Percentiles rank a stretch among this genome's conserved stretches.
Evolutionary conservation across 2,888 invertebrate genomes (phyloP).

Genomic region (Cerastoderma edule): DNA sequence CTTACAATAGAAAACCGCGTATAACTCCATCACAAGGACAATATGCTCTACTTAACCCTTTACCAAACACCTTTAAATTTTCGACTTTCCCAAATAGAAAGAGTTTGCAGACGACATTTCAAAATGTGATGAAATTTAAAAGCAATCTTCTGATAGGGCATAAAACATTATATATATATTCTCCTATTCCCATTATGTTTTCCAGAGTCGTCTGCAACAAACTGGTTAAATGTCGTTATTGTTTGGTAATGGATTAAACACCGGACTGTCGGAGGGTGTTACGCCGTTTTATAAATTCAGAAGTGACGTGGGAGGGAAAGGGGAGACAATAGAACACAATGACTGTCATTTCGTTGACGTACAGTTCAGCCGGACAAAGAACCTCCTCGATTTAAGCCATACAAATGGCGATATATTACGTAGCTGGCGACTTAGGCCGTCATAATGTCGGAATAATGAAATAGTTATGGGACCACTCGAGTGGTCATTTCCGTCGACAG

Average conservation of each 20-base stretch:
- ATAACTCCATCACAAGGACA: too few species aligned
- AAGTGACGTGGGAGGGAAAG: too few species aligned
- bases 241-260: conserved; percentile 1
- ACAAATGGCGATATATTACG: conserved; percentile 4
- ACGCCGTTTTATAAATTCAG: too few species aligned
- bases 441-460: conserved; percentile 15
- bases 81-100: too few species aligned
- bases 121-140: not conserved
- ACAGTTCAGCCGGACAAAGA: too few species aligned
- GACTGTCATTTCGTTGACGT: too few species aligned
- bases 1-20: too few species aligned
- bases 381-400: too few species aligned
- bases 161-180: conserved; percentile 1
- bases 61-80: too few species aligned
- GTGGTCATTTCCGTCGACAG: conserved; percentile 11
- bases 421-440: not conserved
- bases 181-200: not conserved
- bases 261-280: too few species aligned
- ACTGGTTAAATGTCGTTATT: not conserved
- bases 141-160: not conserved
- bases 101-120: not conserved
- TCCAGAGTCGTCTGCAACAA: not conserved
- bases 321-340: too few species aligned
- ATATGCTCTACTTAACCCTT: too few species aligned
- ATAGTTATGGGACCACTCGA: conserved; percentile 14